A percentile compares a stretch with the other conserved stretches of the same genome.
These are phyloP conservation scores for Amitus sp. DNA, from an alignment of 2,888 invertebrate species.

Conservation along the genomic window DNA sequence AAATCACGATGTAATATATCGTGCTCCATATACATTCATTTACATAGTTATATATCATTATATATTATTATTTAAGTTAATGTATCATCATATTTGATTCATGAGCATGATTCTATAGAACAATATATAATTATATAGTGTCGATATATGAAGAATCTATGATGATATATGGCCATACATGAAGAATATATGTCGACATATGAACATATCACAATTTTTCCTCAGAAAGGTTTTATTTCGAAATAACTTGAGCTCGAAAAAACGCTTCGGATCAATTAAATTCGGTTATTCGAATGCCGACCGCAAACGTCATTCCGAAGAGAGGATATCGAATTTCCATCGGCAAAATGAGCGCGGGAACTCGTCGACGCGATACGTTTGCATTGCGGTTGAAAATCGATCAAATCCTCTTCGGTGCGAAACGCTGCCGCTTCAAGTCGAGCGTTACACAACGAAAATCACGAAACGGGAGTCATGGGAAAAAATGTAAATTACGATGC, in stretches of 20 bases:
- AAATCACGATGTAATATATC: too few species aligned
- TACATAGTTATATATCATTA: too few species aligned
- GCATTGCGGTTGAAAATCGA: conserved; percentile 38
- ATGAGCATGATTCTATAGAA: too few species aligned
- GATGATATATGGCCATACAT: too few species aligned
- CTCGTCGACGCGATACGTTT: conserved; percentile 25
- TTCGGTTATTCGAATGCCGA: conserved; percentile 12
- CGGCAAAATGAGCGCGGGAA: conserved; percentile 28
- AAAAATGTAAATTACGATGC: conserved; percentile 33
- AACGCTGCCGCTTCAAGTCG: conserved; percentile 3
- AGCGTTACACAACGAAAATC: conserved; percentile 36
- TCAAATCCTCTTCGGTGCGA: neutral
- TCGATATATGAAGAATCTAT: too few species aligned
- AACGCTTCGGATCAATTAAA: neutral
- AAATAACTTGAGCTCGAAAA: neutral
- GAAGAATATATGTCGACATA: too few species aligned
- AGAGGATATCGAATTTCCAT: conserved; percentile 31
- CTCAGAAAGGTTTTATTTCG: too few species aligned
- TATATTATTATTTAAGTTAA: too few species aligned
- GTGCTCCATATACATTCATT: too few species aligned
- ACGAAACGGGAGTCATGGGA: conserved; percentile 21
- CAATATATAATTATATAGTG: too few species aligned
- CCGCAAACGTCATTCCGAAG: conserved; percentile 26
- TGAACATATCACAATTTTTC: too few species aligned
- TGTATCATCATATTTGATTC: too few species aligned